A percentile compares a stretch with the other conserved stretches of the same genome.
These are phyloP conservation scores for Bombus fervidus DNA, from an alignment of 1,140 invertebrate genomes.

Conservation along the genomic window DNA sequence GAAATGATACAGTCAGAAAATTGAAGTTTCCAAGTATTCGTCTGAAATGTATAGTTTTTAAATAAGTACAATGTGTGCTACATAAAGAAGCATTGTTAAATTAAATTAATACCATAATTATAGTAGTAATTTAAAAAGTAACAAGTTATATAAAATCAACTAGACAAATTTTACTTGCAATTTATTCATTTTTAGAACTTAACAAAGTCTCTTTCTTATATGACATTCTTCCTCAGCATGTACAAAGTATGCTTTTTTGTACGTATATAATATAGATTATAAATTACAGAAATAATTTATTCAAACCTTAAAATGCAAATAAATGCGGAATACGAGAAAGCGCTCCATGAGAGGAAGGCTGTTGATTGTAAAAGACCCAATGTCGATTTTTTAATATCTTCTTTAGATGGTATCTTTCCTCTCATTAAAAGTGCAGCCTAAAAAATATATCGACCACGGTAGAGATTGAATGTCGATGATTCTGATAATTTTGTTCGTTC, in stretches of 20 bases:
- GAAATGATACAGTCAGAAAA: slow-evolving; percentile 86
- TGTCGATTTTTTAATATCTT: slow-evolving; percentile 86
- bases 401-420: slow-evolving; percentile 85
- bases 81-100: background rate
- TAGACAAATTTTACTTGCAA: background rate
- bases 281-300: slow-evolving; percentile 13
- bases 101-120: slow-evolving; percentile 11
- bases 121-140: background rate
- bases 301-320: slow-evolving; percentile 87
- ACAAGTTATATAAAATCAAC: background rate
- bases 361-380: slow-evolving; percentile 89
- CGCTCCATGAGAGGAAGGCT: slow-evolving; percentile 89
- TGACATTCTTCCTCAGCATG: too few species aligned
- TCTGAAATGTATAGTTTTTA: slow-evolving; percentile 80
- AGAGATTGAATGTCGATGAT: background rate
- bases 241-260: background rate
- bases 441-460: slow-evolving; percentile 56
- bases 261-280: background rate
- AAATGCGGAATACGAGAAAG: slow-evolving; percentile 87
- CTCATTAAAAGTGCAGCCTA: slow-evolving; percentile 88
- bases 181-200: background rate
- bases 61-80: background rate
- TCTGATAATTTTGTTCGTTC: background rate
- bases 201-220: background rate
- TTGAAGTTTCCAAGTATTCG: slow-evolving; percentile 87